Conservation (phyloP, 2,797 vertebrate genomes). For the Phataginus tricuspis region DNA sequence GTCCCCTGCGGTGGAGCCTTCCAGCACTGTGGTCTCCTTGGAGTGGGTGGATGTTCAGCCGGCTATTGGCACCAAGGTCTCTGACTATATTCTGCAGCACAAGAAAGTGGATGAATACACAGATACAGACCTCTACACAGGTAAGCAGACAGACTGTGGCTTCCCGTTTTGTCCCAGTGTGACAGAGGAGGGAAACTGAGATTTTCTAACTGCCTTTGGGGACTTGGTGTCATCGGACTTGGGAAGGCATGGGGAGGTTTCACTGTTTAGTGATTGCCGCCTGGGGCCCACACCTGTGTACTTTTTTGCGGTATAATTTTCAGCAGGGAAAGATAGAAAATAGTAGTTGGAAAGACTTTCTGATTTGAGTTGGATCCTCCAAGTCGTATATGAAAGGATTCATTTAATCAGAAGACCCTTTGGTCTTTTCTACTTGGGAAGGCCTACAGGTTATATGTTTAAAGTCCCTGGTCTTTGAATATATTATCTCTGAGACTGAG, state of each 20-base stretch:
- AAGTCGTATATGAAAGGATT: not conserved
- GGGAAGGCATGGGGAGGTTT: not conserved
- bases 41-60: conserved; percentile 98
- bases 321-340: not conserved
- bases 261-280: not conserved
- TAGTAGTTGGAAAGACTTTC: not conserved
- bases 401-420: conserved; percentile 29
- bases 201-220: not conserved
- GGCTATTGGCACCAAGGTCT: conserved; percentile 95
- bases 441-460: not conserved
- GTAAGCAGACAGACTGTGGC: conserved; percentile 80
- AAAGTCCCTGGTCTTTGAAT: not conserved
- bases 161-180: not conserved
- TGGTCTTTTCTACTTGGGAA: not conserved
- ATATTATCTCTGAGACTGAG: not conserved
- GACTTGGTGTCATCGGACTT: not conserved
- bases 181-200: not conserved
- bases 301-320: not conserved
- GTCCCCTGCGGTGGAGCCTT: conserved; percentile 94
- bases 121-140: conserved; percentile 97
- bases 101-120: conserved; percentile 97
- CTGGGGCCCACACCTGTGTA: not conserved
- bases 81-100: conserved; percentile 97
- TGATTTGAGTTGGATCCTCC: not conserved
- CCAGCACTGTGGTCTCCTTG: conserved; percentile 96